Evolutionary conservation across 2,888 invertebrate species (phyloP), one percentile per base, ranked within the genome.

Genomic region (Elysia crispata): DNA sequence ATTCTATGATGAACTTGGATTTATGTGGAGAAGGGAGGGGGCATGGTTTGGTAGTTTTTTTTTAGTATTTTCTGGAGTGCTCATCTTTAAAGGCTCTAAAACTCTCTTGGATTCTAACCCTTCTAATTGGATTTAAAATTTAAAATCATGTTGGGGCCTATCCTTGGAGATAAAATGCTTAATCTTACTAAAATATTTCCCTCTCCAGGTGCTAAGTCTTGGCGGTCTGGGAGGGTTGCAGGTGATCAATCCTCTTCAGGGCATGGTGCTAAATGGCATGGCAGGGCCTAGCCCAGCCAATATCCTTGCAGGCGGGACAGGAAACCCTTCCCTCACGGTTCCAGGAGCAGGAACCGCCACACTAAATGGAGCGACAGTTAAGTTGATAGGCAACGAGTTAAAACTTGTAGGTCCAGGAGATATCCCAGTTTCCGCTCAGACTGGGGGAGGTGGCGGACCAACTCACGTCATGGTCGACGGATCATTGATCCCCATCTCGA

Each of bases 311-410:
- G 60, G 6, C 3, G 23, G n/a, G 60, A 18, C 60, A 23, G 60
- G 60, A 5, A 83, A 72, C 25, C 28, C 33, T 15, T 25, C 79
- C 1, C 72, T 85, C 60, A 66, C 66, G 5, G 66, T 25, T 5
- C 66, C 66, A 5, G 60, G 60, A 23, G 6, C 15, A 23, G 60
- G 60, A 23, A 83, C 74, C 41, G 33, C 33, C 20, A 31, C 79
- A 1, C 73, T 85, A 60, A 87, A 88, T 62, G 90, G 90, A 1
- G 89, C 90, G 88, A 87, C 86, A 1, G 83, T 91, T 81, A 66
- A 89, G 31, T 41, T 90, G 1, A 87, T 89, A 50, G 89, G 88
- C 80, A 88, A 87, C 8, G 86, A 83, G 70, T 64, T 83, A 11
- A 77, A 84, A 18, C 66, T 84, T 6, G 86, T 88, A 3, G 31